Percentiles rank a stretch among this genome's conserved stretches.
Evolutionary conservation across 2,113 vertebrate genomes (phyloP).

Genomic region (Oxyruncus cristatus): DNA sequence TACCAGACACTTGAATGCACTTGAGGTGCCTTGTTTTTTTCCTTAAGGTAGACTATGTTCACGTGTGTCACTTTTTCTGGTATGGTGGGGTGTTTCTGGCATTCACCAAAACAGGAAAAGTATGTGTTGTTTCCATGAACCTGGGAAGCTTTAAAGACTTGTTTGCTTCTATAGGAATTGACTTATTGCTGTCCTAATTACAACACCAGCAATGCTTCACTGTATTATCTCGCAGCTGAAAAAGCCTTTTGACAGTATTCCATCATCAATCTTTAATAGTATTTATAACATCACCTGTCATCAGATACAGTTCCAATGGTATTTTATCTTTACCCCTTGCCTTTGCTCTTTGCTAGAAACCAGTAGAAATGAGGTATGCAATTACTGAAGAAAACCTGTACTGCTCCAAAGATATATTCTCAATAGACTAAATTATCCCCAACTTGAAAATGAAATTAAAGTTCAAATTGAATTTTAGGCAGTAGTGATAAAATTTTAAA

Average conservation of each 20-base stretch:
- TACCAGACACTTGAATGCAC: not conserved
- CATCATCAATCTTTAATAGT: constrained; percentile 46
- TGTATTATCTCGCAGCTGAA: not conserved
- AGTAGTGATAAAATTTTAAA: constrained; percentile 19
- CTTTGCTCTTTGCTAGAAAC: constrained; percentile 22
- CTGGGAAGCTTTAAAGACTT: not conserved
- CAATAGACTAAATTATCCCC: constrained; percentile 34
- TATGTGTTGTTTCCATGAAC: not conserved
- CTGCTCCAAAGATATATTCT: not conserved
- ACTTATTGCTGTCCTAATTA: not conserved
- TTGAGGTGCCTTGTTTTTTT: not conserved
- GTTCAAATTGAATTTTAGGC: constrained; percentile 33
- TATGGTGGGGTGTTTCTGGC: not conserved
- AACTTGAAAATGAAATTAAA: constrained; percentile 56
- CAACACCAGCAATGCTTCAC: not conserved
- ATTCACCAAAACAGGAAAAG: not conserved
- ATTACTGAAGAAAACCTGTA: constrained; percentile 13
- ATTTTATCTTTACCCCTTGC: constrained; percentile 41
- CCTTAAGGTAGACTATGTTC: not conserved
- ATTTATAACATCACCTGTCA: constrained; percentile 55
- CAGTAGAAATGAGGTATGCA: not conserved
- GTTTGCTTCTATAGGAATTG: not conserved
- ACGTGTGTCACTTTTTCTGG: not conserved
- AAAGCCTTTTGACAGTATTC: not conserved
- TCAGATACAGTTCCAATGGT: constrained; percentile 1